Percentiles rank a stretch among this genome's conserved stretches.
phyloP scores from a whole-genome alignment of 2,888 invertebrate genomes.

The Fragum sueziense region DNA sequence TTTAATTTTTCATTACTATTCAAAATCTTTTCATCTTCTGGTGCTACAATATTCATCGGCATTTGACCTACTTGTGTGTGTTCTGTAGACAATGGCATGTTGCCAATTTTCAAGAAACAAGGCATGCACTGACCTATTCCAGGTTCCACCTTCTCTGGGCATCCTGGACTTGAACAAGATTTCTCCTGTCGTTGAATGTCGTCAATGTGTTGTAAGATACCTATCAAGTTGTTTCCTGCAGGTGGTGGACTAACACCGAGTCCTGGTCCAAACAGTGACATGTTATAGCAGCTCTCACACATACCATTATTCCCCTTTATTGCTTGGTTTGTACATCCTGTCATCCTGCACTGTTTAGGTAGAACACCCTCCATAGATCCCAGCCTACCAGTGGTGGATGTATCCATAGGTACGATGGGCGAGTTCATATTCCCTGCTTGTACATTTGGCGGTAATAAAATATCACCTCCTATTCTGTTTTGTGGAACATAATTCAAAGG shows the following conservation, averaged over 20 bases:
- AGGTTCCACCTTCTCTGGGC: neutral
- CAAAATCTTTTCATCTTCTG: slow-evolving; percentile 31
- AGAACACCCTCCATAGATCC: slow-evolving; percentile 11
- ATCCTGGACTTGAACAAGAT: slow-evolving; percentile 29
- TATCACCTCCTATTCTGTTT: neutral
- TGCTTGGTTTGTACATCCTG: slow-evolving; percentile 44
- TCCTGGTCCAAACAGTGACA: slow-evolving; percentile 38
- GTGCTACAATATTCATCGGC: slow-evolving; percentile 32
- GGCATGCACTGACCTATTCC: slow-evolving; percentile 27
- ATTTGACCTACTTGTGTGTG: neutral
- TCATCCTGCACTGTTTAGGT: slow-evolving; percentile 38
- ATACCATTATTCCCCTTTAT: slow-evolving; percentile 48
- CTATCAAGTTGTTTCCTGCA: neutral
- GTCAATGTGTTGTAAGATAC: neutral
- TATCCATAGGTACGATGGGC: neutral
- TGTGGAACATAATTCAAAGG: too few species aligned
- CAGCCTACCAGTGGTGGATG: neutral
- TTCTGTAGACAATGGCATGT: neutral
- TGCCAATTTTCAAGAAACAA: slow-evolving; percentile 50
- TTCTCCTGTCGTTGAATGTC: neutral
- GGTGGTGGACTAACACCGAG: neutral
- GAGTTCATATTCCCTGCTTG: neutral
- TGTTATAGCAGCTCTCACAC: slow-evolving; percentile 57
- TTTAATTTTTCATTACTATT: slow-evolving; percentile 12
- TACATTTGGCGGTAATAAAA: neutral